Base-by-base conservation (phyloP, 2,113 vertebrate species). In the Pogonocichla stellata region DNA sequence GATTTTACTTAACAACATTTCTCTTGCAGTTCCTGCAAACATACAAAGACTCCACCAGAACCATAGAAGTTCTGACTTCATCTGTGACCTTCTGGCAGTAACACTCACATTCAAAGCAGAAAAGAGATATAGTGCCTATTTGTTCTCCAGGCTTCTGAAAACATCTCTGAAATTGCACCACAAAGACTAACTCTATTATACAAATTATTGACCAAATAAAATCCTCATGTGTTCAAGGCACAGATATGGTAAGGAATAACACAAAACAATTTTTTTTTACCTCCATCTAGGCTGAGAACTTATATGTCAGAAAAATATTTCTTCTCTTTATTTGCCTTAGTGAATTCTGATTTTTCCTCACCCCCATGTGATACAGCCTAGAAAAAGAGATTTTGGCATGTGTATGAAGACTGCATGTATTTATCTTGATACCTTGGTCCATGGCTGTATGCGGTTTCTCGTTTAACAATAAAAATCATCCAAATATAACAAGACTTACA, bases 401-500 rank as follows among this genome's bases (percentile, higher is more conserved):
- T 3, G 9, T 31, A 28, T 51, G 16, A 90, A 56, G 33, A 34
- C 17, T 67, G 14, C 19, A 29, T 69, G 18, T 29, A 77, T 74
- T 80, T 78, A 77, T 23, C 24, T 24, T 66, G 51, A 51, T 10
- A 80, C 19, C 10, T 65, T 36, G 45, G 23, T 64, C 42, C 26
- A 33, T 5, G 5, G 15, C 7, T 47, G 7, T 7, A 89, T 25
- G 23, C 17, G 40, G 4, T 34, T 81, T 86, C n/a, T 19, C n/a
- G 53, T 85, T 94, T 54, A 67, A 65, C 47, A 74, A 56, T 75
- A 86, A 92, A 88, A 96, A 90, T 81, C 56, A 90, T 79, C 72
- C 51, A 54, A 48, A 57, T 80, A 81, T 61, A 80, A 91, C 89
- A 86, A 87, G 7, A 77, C 17, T 54, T 75, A 31, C 14, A 60